These are phyloP conservation scores for Phainopepla nitens DNA, from an alignment of 2,113 vertebrate genomes.

Conservation along the genomic window DNA sequence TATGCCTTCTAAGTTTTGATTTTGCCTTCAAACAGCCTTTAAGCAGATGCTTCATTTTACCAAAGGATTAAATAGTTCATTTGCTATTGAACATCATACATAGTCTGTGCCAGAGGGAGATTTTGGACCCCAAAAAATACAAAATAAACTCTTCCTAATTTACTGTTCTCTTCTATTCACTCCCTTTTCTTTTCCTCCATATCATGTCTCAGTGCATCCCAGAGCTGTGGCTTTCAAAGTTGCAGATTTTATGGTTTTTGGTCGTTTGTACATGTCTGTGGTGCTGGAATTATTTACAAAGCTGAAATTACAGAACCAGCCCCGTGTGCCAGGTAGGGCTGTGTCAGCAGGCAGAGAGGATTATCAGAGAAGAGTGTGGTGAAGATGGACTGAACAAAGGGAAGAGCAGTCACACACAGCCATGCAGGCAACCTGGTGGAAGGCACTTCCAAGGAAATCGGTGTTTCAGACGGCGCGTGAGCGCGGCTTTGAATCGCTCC, in stretches of 20 bases:
- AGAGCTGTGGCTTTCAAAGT: neutral
- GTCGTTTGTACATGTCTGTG: fast-evolving
- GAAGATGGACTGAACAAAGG: neutral
- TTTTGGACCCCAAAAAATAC: neutral
- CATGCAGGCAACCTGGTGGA: neutral
- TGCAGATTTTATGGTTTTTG: neutral
- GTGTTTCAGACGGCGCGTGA: neutral
- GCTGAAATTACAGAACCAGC: neutral
- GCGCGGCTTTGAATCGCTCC: neutral
- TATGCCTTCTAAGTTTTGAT: neutral
- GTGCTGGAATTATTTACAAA: neutral
- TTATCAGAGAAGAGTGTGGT: neutral
- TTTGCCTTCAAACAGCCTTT: neutral
- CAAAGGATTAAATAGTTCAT: neutral
- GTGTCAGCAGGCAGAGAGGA: neutral
- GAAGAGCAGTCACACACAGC: neutral
- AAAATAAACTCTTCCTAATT: neutral
- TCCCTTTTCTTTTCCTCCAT: neutral
- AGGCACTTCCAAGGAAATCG: neutral
- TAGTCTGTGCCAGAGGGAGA: neutral
- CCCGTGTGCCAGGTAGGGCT: neutral
- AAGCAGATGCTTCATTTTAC: neutral
- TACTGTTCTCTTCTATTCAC: neutral
- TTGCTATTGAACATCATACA: neutral
- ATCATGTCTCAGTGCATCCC: neutral